These are phyloP conservation scores for Drosophila ohnishii DNA, from an alignment of 1,140 invertebrate genomes.

Conservation along the genomic window DNA sequence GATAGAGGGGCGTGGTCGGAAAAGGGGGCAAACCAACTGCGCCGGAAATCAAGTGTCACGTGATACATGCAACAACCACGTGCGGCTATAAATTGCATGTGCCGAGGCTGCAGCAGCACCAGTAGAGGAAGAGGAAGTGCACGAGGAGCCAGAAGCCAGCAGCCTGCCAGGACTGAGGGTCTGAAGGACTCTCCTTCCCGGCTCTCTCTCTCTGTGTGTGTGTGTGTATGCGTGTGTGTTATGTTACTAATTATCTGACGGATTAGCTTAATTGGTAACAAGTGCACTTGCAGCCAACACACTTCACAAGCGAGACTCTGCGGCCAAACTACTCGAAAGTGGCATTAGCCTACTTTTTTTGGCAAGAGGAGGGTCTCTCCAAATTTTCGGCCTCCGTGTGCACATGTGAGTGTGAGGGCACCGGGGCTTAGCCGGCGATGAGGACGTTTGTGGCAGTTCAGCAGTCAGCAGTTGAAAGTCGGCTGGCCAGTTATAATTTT, in stretches of 20 bases:
- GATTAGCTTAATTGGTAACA: conserved; percentile 81
- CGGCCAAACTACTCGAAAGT: conserved; percentile 76
- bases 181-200: conserved; percentile 27
- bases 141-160: conserved; percentile 24
- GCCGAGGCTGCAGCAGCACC: conserved; percentile 61
- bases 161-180: conserved; percentile 36
- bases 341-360: conserved; percentile 75
- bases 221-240: conserved; percentile 62
- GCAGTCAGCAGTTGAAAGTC: conserved; percentile 21
- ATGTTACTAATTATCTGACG: conserved; percentile 82
- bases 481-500: conserved; percentile 70
- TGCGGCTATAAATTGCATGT: conserved; percentile 79
- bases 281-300: conserved; percentile 78
- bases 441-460: conserved; percentile 55
- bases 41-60: conserved; percentile 80
- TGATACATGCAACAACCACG: conserved; percentile 80
- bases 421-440: conserved; percentile 47
- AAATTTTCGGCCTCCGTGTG: conserved; percentile 52
- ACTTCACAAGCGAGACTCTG: conserved; percentile 75
- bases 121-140: conserved; percentile 25
- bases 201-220: conserved; percentile 7
- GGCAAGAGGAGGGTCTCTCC: conserved; percentile 33
- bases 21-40: conserved; percentile 42
- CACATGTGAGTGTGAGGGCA: conserved; percentile 24
- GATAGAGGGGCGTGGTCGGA: conserved; percentile 19